phyloP scores from a whole-genome alignment of 1,140 invertebrate genomes.

The Orchesella cincta region DNA sequence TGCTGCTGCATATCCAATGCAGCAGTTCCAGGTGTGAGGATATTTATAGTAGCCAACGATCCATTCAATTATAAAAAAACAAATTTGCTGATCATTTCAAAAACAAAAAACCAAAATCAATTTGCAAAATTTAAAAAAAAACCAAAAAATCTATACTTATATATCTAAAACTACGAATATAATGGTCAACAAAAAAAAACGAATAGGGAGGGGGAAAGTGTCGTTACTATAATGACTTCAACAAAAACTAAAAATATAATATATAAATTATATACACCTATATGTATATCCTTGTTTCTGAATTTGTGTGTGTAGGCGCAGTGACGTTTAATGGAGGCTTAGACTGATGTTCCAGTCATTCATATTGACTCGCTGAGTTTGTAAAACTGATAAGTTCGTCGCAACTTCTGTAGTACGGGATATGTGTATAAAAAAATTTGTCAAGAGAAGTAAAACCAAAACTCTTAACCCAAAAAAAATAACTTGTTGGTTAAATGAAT shows the following conservation, averaged over 20 bases:
- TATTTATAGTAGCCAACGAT: neutral
- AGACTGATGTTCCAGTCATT: constrained; percentile 14
- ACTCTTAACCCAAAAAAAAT: too few species aligned
- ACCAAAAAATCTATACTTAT: neutral
- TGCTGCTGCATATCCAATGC: constrained; percentile 50
- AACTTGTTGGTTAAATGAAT: too few species aligned
- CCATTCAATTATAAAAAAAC: neutral
- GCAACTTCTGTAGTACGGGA: too few species aligned
- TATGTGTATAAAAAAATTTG: too few species aligned
- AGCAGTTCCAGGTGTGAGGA: constrained; percentile 48
- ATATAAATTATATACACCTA: neutral
- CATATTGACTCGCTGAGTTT: too few species aligned
- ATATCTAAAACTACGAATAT: neutral
- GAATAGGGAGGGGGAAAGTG: neutral
- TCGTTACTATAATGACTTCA: too few species aligned
- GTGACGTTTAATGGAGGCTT: neutral
- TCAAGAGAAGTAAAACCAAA: too few species aligned
- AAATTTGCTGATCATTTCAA: neutral
- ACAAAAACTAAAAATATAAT: neutral
- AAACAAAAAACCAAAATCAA: neutral
- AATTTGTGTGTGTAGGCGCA: too few species aligned
- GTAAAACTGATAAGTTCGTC: too few species aligned
- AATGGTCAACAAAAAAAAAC: neutral
- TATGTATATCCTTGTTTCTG: neutral
- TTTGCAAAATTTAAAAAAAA: neutral